Base-by-base conservation (phyloP, 1,140 invertebrate species). In the Sminthurides bifidus region DNA sequence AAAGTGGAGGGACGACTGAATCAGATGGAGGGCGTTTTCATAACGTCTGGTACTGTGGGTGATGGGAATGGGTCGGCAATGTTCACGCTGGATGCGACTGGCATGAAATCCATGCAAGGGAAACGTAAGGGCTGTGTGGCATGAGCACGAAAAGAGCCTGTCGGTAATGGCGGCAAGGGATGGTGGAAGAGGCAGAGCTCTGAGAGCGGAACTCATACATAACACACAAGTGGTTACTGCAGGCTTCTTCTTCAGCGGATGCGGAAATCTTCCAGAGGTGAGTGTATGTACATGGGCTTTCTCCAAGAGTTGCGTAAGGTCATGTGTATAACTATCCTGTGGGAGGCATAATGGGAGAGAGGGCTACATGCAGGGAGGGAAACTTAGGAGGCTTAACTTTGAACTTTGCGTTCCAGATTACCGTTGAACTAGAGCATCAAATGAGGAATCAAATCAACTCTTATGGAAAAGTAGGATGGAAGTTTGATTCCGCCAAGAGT, bases 71-170 rank as follows among this genome's bases (percentile, higher is more conserved):
- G 4, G 10, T 31, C 5, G 15, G 15, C 24, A 21, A 10, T 43
- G 6, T 15, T 10, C 8, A n/a, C 37, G 6, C 23, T 41, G 2
- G 38, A 54, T 5, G 27, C 24, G 6, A 43, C 38, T 27, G 52
- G 27, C 3, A 43, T 30, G 17, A n/a, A 26, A 26, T 26, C 5
- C 15, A 19, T 54, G 12, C 6, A 5, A 44, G 17, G 52, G 38
- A 30, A 12, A 10, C 19, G 2, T 2, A 44, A 37, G 38, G 21
- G 5, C 30, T 3, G 15, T 31, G 14, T 8, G n/a, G 3, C 19
- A 3, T 10, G 33, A 21, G 12, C 31, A 31, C n/a, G 30, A 52
- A 52, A 60, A 60, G 41, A 29, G 35, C n/a, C n/a, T n/a, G 3
- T 31, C 56, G 23, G 49, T 56, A 40, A 10, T 60, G 12, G 24